Evolutionary conservation across 2,113 vertebrate species (phyloP).

Genomic region (Centropus bengalensis): DNA sequence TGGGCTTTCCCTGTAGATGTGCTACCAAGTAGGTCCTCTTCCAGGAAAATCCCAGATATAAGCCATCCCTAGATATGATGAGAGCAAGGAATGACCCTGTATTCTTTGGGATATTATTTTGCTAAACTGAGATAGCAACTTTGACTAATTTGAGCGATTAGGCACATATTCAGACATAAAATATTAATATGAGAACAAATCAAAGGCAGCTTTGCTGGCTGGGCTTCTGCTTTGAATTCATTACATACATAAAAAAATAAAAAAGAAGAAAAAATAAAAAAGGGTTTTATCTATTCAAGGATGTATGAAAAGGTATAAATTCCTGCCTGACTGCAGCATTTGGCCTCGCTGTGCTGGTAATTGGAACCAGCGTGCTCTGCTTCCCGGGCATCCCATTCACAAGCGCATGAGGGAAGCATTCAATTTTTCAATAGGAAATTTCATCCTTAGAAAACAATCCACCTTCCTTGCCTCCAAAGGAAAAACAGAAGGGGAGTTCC

Average conservation of each 20-base stretch:
- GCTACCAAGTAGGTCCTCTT: neutral
- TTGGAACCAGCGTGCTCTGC: neutral
- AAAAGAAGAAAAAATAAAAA: neutral
- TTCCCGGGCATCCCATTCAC: neutral
- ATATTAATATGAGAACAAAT: conserved; percentile 31
- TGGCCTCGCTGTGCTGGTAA: conserved; percentile 1
- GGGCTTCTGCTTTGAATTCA: conserved; percentile 18
- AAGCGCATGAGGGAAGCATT: conserved; percentile 10
- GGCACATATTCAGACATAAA: conserved; percentile 1
- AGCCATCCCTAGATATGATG: neutral
- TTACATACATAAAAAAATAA: neutral
- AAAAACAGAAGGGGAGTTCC: neutral
- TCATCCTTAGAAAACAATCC: neutral
- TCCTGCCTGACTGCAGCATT: conserved; percentile 10
- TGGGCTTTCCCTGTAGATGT: neutral
- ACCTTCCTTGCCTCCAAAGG: neutral
- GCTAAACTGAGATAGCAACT: neutral
- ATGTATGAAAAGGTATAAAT: neutral
- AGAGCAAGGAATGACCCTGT: neutral
- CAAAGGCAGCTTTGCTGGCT: conserved; percentile 3
- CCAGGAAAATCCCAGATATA: neutral
- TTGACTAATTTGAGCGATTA: conserved; percentile 4
- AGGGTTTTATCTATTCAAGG: neutral
- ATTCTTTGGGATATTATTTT: neutral
- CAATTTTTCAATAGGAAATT: conserved; percentile 41